Conservation (phyloP, 2,113 vertebrate genomes). For the Hemiscyllium ocellatum region DNA sequence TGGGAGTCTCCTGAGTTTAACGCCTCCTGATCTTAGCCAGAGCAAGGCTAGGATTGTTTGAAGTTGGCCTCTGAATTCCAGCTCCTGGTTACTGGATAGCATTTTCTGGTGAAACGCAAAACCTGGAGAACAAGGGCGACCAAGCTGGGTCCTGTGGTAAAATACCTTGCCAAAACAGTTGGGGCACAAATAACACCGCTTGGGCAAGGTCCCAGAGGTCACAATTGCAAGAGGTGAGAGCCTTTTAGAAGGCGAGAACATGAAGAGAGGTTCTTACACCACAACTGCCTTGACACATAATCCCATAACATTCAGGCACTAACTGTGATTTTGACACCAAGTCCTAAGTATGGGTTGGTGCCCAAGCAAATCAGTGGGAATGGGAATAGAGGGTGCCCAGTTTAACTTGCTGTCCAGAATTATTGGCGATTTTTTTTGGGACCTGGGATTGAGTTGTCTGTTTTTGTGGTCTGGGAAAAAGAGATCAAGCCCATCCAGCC, state of each 20-base stretch:
- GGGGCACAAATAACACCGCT: background rate
- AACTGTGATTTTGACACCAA: background rate
- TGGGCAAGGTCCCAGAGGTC: background rate
- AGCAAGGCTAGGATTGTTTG: background rate
- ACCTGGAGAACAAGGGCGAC: too few relatives aligned
- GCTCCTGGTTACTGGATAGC: background rate
- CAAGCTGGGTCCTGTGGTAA: background rate
- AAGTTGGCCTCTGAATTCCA: background rate
- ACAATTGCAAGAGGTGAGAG: background rate
- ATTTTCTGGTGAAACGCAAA: background rate
- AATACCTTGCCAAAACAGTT: background rate
- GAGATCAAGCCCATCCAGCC: background rate
- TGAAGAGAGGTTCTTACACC: background rate
- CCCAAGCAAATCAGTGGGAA: background rate
- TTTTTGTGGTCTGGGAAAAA: background rate
- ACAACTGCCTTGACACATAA: background rate
- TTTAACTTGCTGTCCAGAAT: background rate
- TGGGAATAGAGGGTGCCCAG: background rate
- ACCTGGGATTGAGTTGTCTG: background rate
- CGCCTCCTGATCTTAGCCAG: background rate
- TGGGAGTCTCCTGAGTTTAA: background rate
- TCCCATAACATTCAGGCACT: background rate
- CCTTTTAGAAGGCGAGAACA: background rate
- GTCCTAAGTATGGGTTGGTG: background rate
- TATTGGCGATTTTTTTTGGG: background rate